Evolutionary conservation across 2,888 invertebrate species (phyloP).

Genomic region (Pimpla rufipes): DNA sequence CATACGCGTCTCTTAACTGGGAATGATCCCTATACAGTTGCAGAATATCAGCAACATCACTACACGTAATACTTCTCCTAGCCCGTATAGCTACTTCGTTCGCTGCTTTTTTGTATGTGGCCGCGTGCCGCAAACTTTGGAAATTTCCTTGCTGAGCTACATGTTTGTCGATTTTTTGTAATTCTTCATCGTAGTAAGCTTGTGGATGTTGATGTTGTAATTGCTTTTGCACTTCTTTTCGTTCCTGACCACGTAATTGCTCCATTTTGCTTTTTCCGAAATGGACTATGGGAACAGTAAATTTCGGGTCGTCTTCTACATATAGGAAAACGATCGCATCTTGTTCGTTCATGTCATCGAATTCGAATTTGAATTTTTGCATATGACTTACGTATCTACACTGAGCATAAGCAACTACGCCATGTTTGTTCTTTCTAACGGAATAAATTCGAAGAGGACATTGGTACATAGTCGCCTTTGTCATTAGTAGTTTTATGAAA

Average conservation of each 20-base stretch:
- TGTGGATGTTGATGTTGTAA: neutral
- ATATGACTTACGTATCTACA: conserved; percentile 24
- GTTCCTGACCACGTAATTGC: conserved; percentile 16
- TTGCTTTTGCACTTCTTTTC: neutral
- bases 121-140: conserved; percentile 14
- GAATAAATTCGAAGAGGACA: conserved; percentile 7
- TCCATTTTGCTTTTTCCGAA: conserved; percentile 7
- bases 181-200: neutral
- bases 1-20: conserved; percentile 1
- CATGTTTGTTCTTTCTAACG: neutral
- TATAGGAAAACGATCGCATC: conserved; percentile 16
- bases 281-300: conserved; percentile 20
- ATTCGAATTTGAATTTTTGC: conserved; percentile 30
- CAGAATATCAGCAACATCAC: conserved; percentile 2
- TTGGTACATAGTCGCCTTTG: neutral
- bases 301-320: conserved; percentile 9
- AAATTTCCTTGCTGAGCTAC: conserved; percentile 20
- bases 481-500: conserved; percentile 9
- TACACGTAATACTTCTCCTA: neutral
- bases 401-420: conserved; percentile 12
- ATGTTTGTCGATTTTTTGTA: conserved; percentile 12
- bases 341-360: neutral
- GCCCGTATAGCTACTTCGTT: neutral
- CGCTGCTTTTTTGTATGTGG: conserved; percentile 3
- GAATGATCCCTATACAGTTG: conserved; percentile 11